Evolutionary conservation across 2,113 vertebrate species (phyloP).

Genomic region (Gila orcuttii): DNA sequence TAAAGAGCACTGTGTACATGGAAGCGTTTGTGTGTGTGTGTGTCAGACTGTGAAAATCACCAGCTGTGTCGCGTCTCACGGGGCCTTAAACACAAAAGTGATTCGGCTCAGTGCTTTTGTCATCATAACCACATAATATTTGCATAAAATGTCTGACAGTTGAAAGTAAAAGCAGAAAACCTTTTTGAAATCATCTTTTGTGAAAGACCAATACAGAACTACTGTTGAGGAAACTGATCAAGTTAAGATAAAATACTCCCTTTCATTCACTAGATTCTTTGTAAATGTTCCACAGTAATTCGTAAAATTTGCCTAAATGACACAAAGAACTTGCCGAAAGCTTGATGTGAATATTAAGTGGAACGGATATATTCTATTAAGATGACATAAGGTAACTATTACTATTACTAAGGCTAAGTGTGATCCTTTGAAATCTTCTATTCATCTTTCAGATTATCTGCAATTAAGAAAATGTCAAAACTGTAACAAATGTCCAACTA

Average conservation of each 20-base stretch:
- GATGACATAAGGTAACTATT: background rate
- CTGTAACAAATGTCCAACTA: too few relatives aligned
- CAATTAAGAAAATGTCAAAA: too few relatives aligned
- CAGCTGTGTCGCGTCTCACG: conserved; percentile 43
- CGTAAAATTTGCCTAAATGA: background rate
- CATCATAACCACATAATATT: conserved; percentile 25
- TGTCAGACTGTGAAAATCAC: conserved; percentile 40
- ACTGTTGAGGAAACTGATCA: background rate
- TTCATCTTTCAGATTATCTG: too few relatives aligned
- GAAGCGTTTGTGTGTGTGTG: background rate
- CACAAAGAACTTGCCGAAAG: background rate
- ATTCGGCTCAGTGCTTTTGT: conserved; percentile 35
- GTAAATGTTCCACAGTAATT: background rate
- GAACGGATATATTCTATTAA: background rate
- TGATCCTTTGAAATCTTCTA: too few relatives aligned
- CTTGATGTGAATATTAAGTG: background rate
- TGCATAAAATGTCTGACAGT: conserved; percentile 2
- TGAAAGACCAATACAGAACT: background rate
- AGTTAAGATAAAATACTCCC: background rate
- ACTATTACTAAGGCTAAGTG: too few relatives aligned
- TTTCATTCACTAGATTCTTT: background rate
- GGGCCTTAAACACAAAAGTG: conserved; percentile 33
- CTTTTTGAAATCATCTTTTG: background rate
- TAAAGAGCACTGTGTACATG: background rate
- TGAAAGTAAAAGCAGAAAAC: background rate